Percentiles rank a stretch among this genome's conserved stretches.
phyloP scores from a whole-genome alignment of 2,797 vertebrate genomes.

The Distichodus sexfasciatus region DNA sequence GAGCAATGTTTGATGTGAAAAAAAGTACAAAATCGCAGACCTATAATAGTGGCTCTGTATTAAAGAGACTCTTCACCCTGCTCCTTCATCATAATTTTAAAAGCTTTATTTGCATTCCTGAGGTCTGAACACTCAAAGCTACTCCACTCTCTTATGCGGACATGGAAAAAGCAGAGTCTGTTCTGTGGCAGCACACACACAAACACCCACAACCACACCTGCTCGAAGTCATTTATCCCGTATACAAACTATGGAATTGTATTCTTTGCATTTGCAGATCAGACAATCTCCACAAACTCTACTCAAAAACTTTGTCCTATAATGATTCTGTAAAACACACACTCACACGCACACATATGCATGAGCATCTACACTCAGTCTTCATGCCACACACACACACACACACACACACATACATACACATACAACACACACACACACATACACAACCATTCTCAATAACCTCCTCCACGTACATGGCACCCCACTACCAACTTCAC shows the following conservation, averaged over 20 bases:
- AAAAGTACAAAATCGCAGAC: slow-evolving; percentile 4
- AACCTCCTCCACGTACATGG: too few relatives aligned
- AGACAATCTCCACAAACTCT: too few relatives aligned
- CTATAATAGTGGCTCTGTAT: slow-evolving; percentile 23
- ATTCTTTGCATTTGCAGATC: too few relatives aligned
- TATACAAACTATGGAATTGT: too few relatives aligned
- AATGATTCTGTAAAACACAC: too few relatives aligned
- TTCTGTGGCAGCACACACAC: slow-evolving; percentile 19
- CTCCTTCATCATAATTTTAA: slow-evolving; percentile 39
- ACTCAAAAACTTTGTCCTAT: too few relatives aligned
- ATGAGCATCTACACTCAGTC: too few relatives aligned
- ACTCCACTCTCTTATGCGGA: slow-evolving; percentile 44
- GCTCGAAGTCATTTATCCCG: too few relatives aligned
- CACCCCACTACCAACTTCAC: slow-evolving; percentile 32
- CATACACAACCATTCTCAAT: slow-evolving; percentile 41
- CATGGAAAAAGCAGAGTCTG: slow-evolving; percentile 38
- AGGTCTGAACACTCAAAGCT: slow-evolving; percentile 49
- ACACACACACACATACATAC: slow-evolving; percentile 23
- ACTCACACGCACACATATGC: slow-evolving; percentile 22
- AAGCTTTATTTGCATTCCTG: slow-evolving; percentile 52
- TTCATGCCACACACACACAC: slow-evolving; percentile 14
- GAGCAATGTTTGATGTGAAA: slow-evolving; percentile 27
- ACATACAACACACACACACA: slow-evolving; percentile 38
- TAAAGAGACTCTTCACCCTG: slow-evolving; percentile 47
- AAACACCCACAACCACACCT: slow-evolving; percentile 13